Base-by-base conservation (phyloP, 2,113 vertebrate species). In the Shinisaurus crocodilurus region DNA sequence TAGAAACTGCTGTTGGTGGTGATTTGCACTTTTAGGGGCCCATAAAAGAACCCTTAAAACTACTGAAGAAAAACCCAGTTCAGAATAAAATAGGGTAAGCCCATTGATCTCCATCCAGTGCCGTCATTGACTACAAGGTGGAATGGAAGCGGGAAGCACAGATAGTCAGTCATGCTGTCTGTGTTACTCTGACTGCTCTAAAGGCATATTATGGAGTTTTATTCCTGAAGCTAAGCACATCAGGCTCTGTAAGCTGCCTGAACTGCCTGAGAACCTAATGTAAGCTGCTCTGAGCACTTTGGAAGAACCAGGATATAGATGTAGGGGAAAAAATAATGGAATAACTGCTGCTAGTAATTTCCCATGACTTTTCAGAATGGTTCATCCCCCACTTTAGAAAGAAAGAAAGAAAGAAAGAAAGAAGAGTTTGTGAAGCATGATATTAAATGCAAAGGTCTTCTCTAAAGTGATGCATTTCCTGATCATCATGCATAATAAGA, bases 401-500 rank as follows among this genome's bases (percentile, higher is more conserved):
- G 25, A 27, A 93, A 85, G 94, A 90, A 91, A n/a, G 63, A 25
- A 67, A 67, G 67, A 29, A 23, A 76, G 37, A 37, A 43, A 76
- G 37, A 50, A 54, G 65, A 72, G 82, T 69, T 16, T 15, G 67
- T 13, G 40, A 85, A 90, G 80, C 82, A 48, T 90, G 89, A 76
- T 74, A 43, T 50, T 89, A 79, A 83, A 83, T 48, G 60, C 82
- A 90, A 92, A 89, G 13, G 1, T n/a, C 0, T 32, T 45, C 86
- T 89, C 90, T 88, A 82, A 90, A 87, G 40, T 70, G 20, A 90
- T 85, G 4, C 87, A 69, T 94, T 76, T 90, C 80, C 48, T 34
- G 72, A 92, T 90, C n/a, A 69, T 92, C 82, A 70, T 80, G 69
- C 88, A 92, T 94, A 67, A 34, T 74, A 91, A 67, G 32, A 86